Percentiles rank a stretch among this genome's conserved stretches.
Conservation (phyloP, 2,113 vertebrate genomes). For the Oceanodroma tethys region DNA sequence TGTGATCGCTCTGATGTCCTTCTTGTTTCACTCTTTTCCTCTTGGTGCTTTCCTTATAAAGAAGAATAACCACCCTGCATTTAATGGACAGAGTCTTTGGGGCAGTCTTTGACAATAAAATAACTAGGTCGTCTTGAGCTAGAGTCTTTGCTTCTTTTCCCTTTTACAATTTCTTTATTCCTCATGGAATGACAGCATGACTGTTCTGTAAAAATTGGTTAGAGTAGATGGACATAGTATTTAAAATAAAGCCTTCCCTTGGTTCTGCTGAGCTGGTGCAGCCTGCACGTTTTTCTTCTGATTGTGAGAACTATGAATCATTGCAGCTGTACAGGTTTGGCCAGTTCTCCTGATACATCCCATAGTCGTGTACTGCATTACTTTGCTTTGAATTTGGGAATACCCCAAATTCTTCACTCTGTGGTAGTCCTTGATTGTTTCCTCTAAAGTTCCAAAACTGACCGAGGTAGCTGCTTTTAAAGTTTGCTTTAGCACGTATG, state of each 20-base stretch:
- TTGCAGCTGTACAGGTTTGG: slow-evolving; percentile 26
- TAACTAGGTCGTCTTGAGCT: background rate
- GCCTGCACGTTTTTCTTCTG: background rate
- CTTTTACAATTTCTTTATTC: background rate
- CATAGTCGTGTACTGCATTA: background rate
- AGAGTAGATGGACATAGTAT: background rate
- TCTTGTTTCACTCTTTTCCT: background rate
- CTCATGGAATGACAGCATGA: background rate
- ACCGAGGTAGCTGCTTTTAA: background rate
- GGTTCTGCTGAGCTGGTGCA: background rate
- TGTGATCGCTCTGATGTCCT: background rate
- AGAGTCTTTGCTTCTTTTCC: background rate
- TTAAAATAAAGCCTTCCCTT: background rate
- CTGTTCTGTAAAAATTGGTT: background rate
- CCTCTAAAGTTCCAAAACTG: background rate
- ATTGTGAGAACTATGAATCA: background rate
- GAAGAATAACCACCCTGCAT: background rate
- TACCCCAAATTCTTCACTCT: background rate
- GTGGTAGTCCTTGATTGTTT: background rate
- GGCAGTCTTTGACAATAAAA: background rate
- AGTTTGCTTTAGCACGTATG: background rate
- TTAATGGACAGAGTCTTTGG: background rate
- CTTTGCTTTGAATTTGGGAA: background rate
- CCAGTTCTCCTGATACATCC: slow-evolving; percentile 9
- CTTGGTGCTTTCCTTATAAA: background rate